phyloP scores from a whole-genome alignment of 2,113 vertebrate species.

The Anthoscopus minutus region DNA sequence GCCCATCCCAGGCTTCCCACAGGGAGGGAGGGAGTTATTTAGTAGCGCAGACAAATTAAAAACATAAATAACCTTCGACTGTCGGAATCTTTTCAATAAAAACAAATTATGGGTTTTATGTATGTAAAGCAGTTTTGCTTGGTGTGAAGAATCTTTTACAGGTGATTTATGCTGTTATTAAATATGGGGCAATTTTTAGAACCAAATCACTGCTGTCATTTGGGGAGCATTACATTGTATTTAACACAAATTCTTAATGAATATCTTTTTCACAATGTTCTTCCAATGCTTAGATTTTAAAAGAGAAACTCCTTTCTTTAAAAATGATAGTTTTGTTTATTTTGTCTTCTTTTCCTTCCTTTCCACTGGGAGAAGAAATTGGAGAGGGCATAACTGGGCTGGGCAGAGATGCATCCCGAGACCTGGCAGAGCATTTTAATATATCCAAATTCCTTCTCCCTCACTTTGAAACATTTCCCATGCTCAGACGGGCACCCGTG shows the following conservation, averaged over 20 bases:
- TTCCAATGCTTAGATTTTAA: not conserved
- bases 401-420: conserved; percentile 73
- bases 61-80: conserved; percentile 65
- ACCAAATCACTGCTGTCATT: not conserved
- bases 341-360: conserved; percentile 11
- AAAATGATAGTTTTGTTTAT: not conserved
- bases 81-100: conserved; percentile 70
- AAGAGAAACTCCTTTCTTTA: not conserved
- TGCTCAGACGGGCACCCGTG: conserved; percentile 70
- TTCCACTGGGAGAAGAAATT: not conserved
- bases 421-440: conserved; percentile 24
- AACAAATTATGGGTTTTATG: conserved; percentile 69
- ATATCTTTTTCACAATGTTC: not conserved
- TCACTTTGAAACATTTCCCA: conserved; percentile 62
- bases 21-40: conserved; percentile 55
- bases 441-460: conserved; percentile 71
- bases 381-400: conserved; percentile 48
- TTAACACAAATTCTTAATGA: conserved; percentile 4
- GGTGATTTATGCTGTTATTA: conserved; percentile 61
- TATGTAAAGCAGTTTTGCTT: conserved; percentile 64
- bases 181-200: conserved; percentile 7
- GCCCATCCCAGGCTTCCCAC: not conserved
- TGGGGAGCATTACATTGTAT: not conserved
- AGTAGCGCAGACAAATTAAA: conserved; percentile 71
- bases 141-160: conserved; percentile 40